phyloP scores from a whole-genome alignment of 1,140 invertebrate species.

The Bombus ignitus region DNA sequence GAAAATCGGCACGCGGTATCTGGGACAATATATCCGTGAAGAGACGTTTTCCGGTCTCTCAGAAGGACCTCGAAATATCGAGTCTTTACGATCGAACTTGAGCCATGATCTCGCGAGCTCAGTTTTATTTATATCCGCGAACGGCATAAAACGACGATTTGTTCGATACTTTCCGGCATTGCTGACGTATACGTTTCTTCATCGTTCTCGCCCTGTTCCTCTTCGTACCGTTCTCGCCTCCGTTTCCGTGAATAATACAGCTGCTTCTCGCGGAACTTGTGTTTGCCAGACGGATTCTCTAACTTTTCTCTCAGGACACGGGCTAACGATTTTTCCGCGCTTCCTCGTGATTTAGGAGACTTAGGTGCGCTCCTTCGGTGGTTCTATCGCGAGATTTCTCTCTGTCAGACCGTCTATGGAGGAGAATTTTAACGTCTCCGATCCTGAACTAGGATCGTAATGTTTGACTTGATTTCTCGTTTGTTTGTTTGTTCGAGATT shows the following conservation, averaged over 20 bases:
- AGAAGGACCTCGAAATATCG: not conserved
- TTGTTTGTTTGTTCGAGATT: not conserved
- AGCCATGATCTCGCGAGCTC: not conserved
- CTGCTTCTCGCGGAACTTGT: slow-evolving; percentile 5
- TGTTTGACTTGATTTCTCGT: not conserved
- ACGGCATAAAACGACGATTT: slow-evolving; percentile 35
- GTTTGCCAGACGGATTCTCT: slow-evolving; percentile 19
- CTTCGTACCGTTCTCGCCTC: not conserved
- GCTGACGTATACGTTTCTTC: slow-evolving; percentile 28
- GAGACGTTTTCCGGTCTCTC: not conserved
- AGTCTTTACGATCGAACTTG: slow-evolving; percentile 37
- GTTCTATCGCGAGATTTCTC: not conserved
- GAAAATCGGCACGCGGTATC: not conserved
- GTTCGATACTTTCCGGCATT: slow-evolving; percentile 27
- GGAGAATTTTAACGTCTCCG: not conserved
- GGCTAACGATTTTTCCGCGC: slow-evolving; percentile 14
- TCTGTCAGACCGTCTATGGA: not conserved
- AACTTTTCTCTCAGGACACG: not conserved
- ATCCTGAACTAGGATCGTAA: not conserved
- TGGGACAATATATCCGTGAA: not conserved
- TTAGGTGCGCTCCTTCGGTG: not conserved
- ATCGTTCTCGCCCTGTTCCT: not conserved
- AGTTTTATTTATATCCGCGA: slow-evolving; percentile 57
- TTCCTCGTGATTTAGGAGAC: not conserved
- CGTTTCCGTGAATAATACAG: slow-evolving; percentile 42